Conservation (phyloP, 2,888 invertebrate species). For the Papilio demoleus region DNA sequence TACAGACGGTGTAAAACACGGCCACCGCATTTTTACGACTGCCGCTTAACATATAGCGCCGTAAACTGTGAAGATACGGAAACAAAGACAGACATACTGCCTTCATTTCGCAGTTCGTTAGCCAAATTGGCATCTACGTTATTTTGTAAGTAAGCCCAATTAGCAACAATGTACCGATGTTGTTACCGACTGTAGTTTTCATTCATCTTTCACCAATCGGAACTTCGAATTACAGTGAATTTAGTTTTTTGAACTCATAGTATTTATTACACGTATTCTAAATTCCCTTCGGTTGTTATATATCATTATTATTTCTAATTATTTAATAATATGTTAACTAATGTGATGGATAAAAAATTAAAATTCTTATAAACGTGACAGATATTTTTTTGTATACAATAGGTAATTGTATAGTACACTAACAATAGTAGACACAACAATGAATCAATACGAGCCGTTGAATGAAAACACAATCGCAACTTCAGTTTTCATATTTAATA, state of each 20-base stretch:
- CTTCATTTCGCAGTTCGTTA: slow-evolving; percentile 71
- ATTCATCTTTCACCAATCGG: slow-evolving; percentile 37
- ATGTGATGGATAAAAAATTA: too few species aligned
- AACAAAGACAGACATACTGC: slow-evolving; percentile 65
- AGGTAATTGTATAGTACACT: neutral
- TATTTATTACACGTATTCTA: neutral
- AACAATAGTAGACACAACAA: slow-evolving; percentile 10
- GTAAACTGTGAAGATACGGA: slow-evolving; percentile 69
- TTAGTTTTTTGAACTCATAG: neutral
- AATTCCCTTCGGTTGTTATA: too few species aligned
- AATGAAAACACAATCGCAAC: slow-evolving; percentile 7
- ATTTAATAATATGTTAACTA: neutral
- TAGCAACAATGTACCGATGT: slow-evolving; percentile 49
- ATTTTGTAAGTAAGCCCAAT: slow-evolving; percentile 53
- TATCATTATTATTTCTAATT: too few species aligned
- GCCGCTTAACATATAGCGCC: slow-evolving; percentile 75
- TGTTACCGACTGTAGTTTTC: slow-evolving; percentile 56
- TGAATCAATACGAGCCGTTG: neutral
- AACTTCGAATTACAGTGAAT: neutral
- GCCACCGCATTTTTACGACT: slow-evolving; percentile 73
- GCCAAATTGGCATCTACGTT: slow-evolving; percentile 66
- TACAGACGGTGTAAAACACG: slow-evolving; percentile 75
- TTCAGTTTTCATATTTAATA: slow-evolving; percentile 2
- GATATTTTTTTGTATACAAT: neutral
- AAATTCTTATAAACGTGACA: too few species aligned